These are phyloP conservation scores for Clarias pachynema DNA, from an alignment of 2,797 vertebrate genomes.

Conservation along the genomic window DNA sequence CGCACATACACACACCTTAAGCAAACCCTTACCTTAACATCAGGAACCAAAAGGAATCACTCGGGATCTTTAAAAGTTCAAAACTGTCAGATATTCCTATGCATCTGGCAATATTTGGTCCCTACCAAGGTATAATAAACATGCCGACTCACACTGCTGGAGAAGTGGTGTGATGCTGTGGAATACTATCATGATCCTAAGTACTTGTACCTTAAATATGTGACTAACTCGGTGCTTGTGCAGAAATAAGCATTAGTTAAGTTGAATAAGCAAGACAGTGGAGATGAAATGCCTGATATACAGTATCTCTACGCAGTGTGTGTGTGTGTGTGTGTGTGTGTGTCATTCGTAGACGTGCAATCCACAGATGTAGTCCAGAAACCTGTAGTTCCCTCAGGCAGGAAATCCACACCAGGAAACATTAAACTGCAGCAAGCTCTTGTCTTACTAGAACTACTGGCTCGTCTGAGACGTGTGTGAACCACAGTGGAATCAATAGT, in stretches of 20 bases:
- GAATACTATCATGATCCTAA: background rate
- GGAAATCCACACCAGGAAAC: conserved; percentile 6
- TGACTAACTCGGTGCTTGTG: background rate
- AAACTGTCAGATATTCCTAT: background rate
- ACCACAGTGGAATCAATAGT: background rate
- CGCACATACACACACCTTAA: background rate
- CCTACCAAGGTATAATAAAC: background rate
- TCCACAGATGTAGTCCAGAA: background rate
- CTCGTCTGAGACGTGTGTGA: background rate
- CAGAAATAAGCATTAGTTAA: background rate
- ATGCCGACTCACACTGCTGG: background rate
- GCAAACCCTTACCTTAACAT: no score
- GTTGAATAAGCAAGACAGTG: background rate
- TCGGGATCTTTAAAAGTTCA: background rate
- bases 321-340: conserved; percentile 4
- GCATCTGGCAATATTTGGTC: background rate
- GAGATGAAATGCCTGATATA: no score
- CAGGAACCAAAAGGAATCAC: background rate
- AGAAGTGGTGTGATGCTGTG: background rate
- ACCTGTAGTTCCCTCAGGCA: conserved; percentile 13
- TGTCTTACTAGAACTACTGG: background rate
- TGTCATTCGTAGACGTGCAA: background rate
- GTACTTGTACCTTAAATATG: background rate
- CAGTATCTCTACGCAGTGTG: no score
- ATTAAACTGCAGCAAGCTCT: conserved; percentile 12